Evolutionary conservation across 2,888 invertebrate species (phyloP), one percentile per base, ranked within the genome.

Genomic region (Thecocarcelia acutangulata): DNA sequence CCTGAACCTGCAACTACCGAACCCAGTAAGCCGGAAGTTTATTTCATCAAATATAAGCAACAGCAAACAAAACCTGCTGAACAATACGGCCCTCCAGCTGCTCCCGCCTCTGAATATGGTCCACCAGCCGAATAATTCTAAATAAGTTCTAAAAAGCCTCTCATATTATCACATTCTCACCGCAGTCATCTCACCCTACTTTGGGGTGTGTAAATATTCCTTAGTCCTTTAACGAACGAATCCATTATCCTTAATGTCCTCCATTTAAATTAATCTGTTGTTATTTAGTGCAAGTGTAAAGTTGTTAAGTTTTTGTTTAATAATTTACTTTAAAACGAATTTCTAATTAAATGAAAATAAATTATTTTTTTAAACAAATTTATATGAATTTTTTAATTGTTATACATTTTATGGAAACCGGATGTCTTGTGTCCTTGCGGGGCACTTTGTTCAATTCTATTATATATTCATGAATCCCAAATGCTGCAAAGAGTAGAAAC

Each of bases 11-110:
- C 94, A 56, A 96, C 96, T 52, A 96, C 96, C 44, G 96, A 96
- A 88, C 96, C 96, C 58, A 94, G 95, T 92, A 96, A 96, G 90
- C 96, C 96, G 6, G 96, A 96, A 92, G 96, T 96, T 69, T 96
- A 96, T 93, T 96, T 96, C 92, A 96, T 96, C 92, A 94, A 96
- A 92, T 97, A 96, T 85, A 91, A 90, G 83, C 89, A 88, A 78
- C 89, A 88, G 58, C 87, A 85, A 17, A 6, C 9, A 9, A 89
- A 89, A 72, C 90, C 90, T 19, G 86, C 88, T 9, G 86, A 87
- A 59, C 88, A 89, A 70, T 90, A 90, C 33, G 91, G 91, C 2
- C 89, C 91, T 44, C 87, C 89, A 70, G 79, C 86, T 2, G 70
- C 88, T 87, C 76, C 89, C 85, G 75, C 90, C 86, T 13, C 85